Conservation (phyloP, 2,888 invertebrate genomes). For the Heliconius ethilla region DNA sequence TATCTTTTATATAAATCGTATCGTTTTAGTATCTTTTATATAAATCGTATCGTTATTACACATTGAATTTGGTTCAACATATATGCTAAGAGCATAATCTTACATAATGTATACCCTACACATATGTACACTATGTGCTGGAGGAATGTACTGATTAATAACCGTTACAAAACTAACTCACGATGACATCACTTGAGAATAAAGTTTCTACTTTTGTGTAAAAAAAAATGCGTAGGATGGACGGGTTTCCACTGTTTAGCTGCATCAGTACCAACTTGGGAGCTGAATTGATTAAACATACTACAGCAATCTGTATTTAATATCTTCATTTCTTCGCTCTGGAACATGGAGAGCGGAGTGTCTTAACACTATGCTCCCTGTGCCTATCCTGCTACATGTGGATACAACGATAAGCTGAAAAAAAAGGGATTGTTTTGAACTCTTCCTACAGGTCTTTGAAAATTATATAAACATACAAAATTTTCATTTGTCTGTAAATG, state of each 20-base stretch:
- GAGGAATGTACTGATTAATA: not conserved
- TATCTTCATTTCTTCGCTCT: too few relatives aligned
- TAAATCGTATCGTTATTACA: too few relatives aligned
- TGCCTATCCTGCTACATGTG: too few relatives aligned
- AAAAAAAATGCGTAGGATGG: conserved; percentile 32
- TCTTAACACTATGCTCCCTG: too few relatives aligned
- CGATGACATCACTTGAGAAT: conserved; percentile 16
- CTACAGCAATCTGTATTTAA: not conserved
- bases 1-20: too few relatives aligned
- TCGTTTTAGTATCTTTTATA: too few relatives aligned
- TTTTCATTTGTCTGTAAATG: not conserved
- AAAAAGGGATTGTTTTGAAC: not conserved
- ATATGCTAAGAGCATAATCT: not conserved
- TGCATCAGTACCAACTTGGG: conserved; percentile 37
- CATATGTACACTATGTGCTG: not conserved
- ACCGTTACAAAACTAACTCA: conserved; percentile 1
- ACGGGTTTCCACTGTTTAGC: conserved; percentile 30
- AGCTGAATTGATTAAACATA: not conserved
- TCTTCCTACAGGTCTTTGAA: not conserved
- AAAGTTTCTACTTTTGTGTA: not conserved
- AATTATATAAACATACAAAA: conserved; percentile 5
- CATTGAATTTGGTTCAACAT: not conserved
- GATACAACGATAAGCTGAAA: too few relatives aligned
- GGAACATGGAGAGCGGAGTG: too few relatives aligned
- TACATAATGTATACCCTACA: not conserved